Conservation (phyloP, 2,113 vertebrate genomes). For the Burhinus oedicnemus region DNA sequence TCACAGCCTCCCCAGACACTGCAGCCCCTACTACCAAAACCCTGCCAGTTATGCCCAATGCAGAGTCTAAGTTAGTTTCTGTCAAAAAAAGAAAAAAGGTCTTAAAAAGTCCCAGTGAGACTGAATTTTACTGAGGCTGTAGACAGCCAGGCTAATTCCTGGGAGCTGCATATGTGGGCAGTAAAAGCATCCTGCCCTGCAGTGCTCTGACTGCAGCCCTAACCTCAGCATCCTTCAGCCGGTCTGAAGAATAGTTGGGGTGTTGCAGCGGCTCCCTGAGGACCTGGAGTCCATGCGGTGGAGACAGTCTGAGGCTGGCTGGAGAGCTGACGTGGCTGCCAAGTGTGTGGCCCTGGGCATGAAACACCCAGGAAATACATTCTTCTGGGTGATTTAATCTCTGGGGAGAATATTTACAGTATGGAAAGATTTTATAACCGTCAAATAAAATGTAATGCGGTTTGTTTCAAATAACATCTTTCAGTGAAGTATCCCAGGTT, state of each 20-base stretch:
- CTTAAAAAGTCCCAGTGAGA: not conserved
- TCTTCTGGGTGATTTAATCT: not conserved
- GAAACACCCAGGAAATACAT: not conserved
- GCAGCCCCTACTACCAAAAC: not conserved
- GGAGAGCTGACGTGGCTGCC: not conserved
- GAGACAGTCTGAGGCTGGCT: not conserved
- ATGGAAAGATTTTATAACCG: not conserved
- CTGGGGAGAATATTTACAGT: not conserved
- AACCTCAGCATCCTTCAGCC: not conserved
- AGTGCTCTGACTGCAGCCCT: not conserved
- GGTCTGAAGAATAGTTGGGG: not conserved
- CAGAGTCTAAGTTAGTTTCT: not conserved
- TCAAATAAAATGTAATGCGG: not conserved
- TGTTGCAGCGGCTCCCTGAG: not conserved
- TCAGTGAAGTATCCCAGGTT: not conserved
- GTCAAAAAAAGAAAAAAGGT: not conserved
- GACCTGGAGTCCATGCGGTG: accelerated
- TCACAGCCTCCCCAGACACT: not conserved
- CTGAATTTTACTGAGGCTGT: not conserved
- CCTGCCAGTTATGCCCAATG: not conserved
- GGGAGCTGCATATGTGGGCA: not conserved
- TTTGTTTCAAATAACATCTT: not conserved
- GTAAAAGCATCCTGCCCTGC: not conserved
- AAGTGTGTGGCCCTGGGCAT: not conserved
- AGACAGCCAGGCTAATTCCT: not conserved